Evolutionary conservation across 2,797 vertebrate species (phyloP), one percentile per base, ranked within the genome.

Genomic region (Eidolon dupreanum): DNA sequence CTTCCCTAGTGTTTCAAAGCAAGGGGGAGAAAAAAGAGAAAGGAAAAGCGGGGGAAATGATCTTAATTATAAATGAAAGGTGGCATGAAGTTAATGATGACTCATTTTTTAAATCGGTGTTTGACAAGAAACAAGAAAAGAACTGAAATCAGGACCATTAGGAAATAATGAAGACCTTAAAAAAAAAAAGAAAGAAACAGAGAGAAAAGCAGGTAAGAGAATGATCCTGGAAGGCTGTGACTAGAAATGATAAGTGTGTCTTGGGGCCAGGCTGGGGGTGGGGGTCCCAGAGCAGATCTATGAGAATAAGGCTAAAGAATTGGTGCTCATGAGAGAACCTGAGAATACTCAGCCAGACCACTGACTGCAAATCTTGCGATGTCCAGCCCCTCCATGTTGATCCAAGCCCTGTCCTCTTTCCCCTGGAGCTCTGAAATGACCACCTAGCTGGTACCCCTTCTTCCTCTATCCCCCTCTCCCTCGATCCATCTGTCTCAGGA

Each of bases 121-220:
- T 97, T 96, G 96, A 97, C 86, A 88, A 94, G 93, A 94, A 94
- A 96, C 94, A 96, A 95, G 90, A 66, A 88, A 88, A 90, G 88
- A 91, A 61, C 93, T 88, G 82, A 83, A 87, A 79, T 85, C 63
- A 41, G 93, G 78, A 89, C 94, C 24, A 93, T 96, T 78, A 90
- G 68, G 57, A 41, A 71, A 26, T 93, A 79, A 77, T 63, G 79
- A 84, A 73, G 77, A 68, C 74, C 66, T 88, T 94, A 59, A 59
- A 46, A 17, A 70, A 83, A 82, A 43, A 10, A 43, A 43, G 11
- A 43, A 10, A 43, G 11, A 43, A 53, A 26, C 71, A 95, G 73
- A 88, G 46, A 74, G 73, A 19, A 55, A 57, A 88, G 46, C 82
- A 41, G 81, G 95, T 74, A 51, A 41, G 41, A 31, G 63, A 19